phyloP scores from a whole-genome alignment of 2,113 vertebrate genomes.

The Irena cyanogastra region DNA sequence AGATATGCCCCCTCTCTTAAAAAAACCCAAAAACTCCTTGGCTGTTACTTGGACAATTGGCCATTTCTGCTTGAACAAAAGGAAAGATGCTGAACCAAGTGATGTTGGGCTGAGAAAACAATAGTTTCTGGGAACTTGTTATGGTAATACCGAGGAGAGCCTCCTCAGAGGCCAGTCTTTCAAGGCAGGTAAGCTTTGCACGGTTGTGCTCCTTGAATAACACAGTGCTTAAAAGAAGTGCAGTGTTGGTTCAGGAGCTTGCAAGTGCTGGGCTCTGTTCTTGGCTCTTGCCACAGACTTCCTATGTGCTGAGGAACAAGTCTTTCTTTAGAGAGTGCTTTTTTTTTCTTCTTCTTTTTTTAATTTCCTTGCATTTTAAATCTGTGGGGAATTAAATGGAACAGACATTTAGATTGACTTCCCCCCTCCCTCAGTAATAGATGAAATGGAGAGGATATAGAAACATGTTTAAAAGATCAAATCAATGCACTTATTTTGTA shows the following conservation, averaged over 20 bases:
- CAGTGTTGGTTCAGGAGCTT: neutral
- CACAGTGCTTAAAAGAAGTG: neutral
- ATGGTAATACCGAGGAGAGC: neutral
- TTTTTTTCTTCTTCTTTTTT: neutral
- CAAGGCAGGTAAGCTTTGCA: neutral
- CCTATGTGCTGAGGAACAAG: neutral
- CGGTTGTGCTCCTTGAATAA: neutral
- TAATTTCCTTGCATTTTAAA: slow-evolving; percentile 49
- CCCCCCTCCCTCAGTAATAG: neutral
- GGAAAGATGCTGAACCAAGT: neutral
- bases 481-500: slow-evolving; percentile 45
- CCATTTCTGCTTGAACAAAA: neutral
- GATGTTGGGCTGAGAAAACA: neutral
- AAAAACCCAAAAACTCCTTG: neutral
- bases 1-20: neutral
- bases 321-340: neutral
- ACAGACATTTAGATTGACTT: neutral
- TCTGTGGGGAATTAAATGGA: slow-evolving; percentile 30
- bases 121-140: neutral
- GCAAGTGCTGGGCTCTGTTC: neutral
- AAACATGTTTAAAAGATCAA: slow-evolving; percentile 22
- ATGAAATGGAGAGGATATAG: neutral
- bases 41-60: neutral
- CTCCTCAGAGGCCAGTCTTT: neutral
- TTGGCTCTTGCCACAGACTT: slow-evolving; percentile 38